phyloP scores from a whole-genome alignment of 2,797 vertebrate species.

The Protonibea diacanthus region DNA sequence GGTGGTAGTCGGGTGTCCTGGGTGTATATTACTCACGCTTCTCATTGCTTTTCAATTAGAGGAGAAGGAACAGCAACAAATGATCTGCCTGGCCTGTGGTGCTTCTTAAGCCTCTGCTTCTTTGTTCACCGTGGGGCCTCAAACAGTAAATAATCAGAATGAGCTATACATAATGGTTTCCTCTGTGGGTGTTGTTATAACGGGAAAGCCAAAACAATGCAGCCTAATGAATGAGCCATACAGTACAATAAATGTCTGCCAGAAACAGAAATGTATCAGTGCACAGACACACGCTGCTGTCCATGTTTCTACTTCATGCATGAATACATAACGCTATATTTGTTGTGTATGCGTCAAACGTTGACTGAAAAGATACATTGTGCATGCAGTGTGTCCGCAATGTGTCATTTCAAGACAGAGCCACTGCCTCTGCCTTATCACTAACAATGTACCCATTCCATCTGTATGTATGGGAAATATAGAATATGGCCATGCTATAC shows the following conservation, averaged over 20 bases:
- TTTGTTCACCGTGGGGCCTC: slow-evolving; percentile 42
- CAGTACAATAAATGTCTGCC: slow-evolving; percentile 54
- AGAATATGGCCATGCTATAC: not conserved
- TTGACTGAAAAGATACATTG: slow-evolving; percentile 44
- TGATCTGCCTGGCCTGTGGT: slow-evolving; percentile 44
- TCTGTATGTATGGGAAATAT: not conserved
- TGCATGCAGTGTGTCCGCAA: slow-evolving; percentile 24
- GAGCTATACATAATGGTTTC: slow-evolving; percentile 57
- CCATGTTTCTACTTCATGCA: slow-evolving; percentile 50
- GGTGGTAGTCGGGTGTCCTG: slow-evolving; percentile 34
- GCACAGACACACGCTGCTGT: slow-evolving; percentile 31
- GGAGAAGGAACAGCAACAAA: slow-evolving; percentile 47
- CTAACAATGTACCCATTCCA: not conserved
- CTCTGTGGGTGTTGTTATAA: slow-evolving; percentile 57
- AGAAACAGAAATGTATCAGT: slow-evolving; percentile 59
- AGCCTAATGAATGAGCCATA: slow-evolving; percentile 62
- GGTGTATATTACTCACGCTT: slow-evolving; percentile 47
- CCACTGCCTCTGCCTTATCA: slow-evolving; percentile 9
- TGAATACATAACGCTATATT: slow-evolving; percentile 44
- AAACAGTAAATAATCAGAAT: slow-evolving; percentile 66
- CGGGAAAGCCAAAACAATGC: slow-evolving; percentile 60
- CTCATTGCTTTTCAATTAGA: slow-evolving; percentile 68
- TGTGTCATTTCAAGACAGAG: slow-evolving; percentile 21
- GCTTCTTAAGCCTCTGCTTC: slow-evolving; percentile 45
- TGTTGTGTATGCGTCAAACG: slow-evolving; percentile 33